Evolutionary conservation across 2,888 invertebrate genomes (phyloP), one percentile per base, ranked within the genome.

Genomic region (Netelia fuscicornis): DNA sequence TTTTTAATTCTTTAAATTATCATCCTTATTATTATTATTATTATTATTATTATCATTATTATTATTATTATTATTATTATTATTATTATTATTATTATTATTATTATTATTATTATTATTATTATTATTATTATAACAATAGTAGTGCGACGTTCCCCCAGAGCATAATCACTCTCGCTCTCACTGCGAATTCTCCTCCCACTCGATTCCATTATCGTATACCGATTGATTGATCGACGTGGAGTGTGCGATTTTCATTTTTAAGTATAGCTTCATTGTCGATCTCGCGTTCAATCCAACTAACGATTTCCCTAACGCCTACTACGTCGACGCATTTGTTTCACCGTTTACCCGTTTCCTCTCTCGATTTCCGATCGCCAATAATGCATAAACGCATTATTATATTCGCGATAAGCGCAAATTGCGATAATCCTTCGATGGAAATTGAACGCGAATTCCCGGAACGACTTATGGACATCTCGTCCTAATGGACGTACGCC

Each of bases 161-260:
- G 6, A 6, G 58, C 5, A 9, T 8, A 20, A 58, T 58, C 58
- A n/a, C 17, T 17, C 17, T 17, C 17, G 17, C 5, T 58, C 58
- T 58, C 58, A 17, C 17, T 58, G 17, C 20, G 17, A 58, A 58
- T 58, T 58, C 58, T 20, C 23, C 58, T 23, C 2, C 17, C 2
- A 9, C 58, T 17, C 58, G n/a, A n/a, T 23, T 58, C 30, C 5
- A 58, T 58, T 58, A 58, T 58, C 17, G 58, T 20, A 58, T 58
- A 58, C 23, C 58, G 8, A 23, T 58, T 58, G 58, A 58, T 58
- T 58, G 58, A 58, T 58, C 20, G 58, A 58, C 17, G 58, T 17
- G 20, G 5, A 30, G 3, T n/a, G 56, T 58, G 58, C 20, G 9
- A 58, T 58, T 58, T 58, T 58, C 58, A 48, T 48, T 13, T 48